Evolutionary conservation across 1,140 invertebrate species (phyloP), one percentile per base, ranked within the genome.

Genomic region (Thrips palmi): DNA sequence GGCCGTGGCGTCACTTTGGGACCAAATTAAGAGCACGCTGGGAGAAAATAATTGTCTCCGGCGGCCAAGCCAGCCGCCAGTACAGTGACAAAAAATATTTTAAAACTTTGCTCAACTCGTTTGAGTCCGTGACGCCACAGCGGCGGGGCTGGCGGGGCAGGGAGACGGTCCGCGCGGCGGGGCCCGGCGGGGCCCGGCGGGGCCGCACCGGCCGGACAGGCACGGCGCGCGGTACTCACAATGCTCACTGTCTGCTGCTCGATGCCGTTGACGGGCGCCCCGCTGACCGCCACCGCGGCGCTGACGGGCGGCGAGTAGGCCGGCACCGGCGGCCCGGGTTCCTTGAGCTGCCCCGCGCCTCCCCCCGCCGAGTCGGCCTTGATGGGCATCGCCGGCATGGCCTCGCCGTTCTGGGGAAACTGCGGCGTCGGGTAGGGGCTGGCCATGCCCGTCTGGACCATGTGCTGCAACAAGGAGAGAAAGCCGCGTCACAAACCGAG

Each of bases 381-480:
- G 31, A 59, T 60, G 39, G 62, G 27, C 14, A 33, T 45, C 23
- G 39, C 45, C 34, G 57, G 52, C 41, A 68, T 55, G 27, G 67
- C 67, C 40, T 77, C 72, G 31, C 71, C 73, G 51, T 75, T 76
- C 66, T 63, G 75, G 62, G 65, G 72, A 59, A 70, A 80, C 69
- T 65, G 79, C 59, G 68, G 67, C 64, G 71, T 68, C 61, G 81
- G 79, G 30, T 55, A 39, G 60, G 69, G 68, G 58, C n/a, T n/a
- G n/a, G 75, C 72, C 74, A 88, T 85, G 51, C 83, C 83, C 65
- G 84, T 80, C 67, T 87, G 83, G 65, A 91, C 85, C 79, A 89
- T 86, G 70, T 89, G 85, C 85, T 89, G 72, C 14, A 81, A 79
- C 44, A 59, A 53, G 49, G 59, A 62, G 52, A 51, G 52, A 44